Conservation (phyloP, 2,797 vertebrate genomes). For the Philypnodon macrostomus region DNA sequence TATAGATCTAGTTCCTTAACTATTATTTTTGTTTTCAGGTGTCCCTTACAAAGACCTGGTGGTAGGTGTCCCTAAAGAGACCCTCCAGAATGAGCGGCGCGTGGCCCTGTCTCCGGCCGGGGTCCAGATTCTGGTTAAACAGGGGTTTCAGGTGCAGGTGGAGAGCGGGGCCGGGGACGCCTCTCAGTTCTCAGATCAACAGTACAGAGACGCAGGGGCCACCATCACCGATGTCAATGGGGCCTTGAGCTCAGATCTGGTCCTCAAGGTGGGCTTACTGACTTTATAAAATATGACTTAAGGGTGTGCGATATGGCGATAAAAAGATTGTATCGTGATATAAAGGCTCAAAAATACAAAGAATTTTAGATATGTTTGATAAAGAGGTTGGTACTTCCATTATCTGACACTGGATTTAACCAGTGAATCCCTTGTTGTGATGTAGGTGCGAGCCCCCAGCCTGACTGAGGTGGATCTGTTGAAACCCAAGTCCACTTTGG, state of each 20-base stretch:
- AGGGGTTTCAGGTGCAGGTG: constrained; percentile 76
- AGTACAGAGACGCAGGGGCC: constrained; percentile 67
- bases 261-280: constrained; percentile 73
- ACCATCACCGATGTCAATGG: constrained; percentile 68
- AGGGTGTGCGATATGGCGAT: no score
- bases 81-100: constrained; percentile 66
- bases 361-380: no score
- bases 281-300: neutral
- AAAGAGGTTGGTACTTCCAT: no score
- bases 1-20: no score
- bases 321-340: no score
- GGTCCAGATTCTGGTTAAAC: constrained; percentile 74
- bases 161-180: constrained; percentile 75
- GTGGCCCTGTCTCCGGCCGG: constrained; percentile 71
- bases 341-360: no score
- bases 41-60: constrained; percentile 70
- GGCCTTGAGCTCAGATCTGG: constrained; percentile 69
- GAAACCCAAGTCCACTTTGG: constrained; percentile 70
- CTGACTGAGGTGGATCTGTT: constrained; percentile 72
- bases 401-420: no score
- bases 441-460: constrained; percentile 78
- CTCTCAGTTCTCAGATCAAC: constrained; percentile 77
- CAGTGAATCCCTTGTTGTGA: neutral
- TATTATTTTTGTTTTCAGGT: constrained; percentile 47
- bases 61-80: constrained; percentile 78